Conservation (phyloP, 2,888 invertebrate genomes). For the Teleogryllus oceanicus region DNA sequence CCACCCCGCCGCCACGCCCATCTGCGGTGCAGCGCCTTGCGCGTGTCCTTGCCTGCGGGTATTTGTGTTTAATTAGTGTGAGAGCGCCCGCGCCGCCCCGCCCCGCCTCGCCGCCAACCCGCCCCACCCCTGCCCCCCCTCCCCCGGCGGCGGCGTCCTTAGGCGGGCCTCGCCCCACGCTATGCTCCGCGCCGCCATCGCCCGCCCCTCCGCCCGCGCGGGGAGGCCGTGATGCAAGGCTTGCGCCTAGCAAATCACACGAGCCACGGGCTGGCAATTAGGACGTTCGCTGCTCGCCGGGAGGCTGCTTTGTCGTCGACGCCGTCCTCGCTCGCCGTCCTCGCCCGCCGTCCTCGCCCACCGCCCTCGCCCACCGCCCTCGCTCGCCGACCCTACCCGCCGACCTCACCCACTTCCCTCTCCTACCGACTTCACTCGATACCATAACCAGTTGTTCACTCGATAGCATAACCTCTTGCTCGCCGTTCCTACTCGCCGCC, state of each 20-base stretch:
- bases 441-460: neutral
- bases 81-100: neutral
- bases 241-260: neutral
- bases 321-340: neutral
- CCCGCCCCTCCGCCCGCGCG: neutral
- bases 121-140: neutral
- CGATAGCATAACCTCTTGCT: neutral
- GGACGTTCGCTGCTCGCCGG: neutral
- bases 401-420: neutral
- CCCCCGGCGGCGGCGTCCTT: neutral
- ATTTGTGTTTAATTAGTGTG: slow-evolving; percentile 11
- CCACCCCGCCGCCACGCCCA: too few species aligned
- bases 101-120: neutral
- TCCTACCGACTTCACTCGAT: neutral
- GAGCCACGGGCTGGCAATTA: neutral
- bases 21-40: neutral
- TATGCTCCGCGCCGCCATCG: neutral
- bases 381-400: neutral
- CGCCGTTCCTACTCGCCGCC: too few species aligned
- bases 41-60: neutral
- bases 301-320: neutral
- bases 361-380: neutral
- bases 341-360: neutral
- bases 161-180: neutral
- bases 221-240: too few species aligned